A percentile compares a stretch with the other conserved stretches of the same genome.
These are phyloP conservation scores for Troglohyphantes excavatus DNA, from an alignment of 2,888 invertebrate genomes.

Conservation along the genomic window DNA sequence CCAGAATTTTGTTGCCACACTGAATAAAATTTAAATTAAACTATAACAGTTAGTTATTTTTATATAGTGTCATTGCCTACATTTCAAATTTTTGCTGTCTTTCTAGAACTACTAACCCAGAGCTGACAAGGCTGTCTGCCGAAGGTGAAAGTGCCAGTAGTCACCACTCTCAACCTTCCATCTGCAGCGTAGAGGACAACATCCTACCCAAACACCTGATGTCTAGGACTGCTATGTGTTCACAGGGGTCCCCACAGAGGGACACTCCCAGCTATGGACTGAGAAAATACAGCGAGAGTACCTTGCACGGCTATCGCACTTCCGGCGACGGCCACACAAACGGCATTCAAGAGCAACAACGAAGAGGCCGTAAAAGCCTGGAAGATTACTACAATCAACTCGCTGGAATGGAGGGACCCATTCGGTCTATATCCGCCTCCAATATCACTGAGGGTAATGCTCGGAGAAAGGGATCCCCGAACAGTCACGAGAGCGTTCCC, in stretches of 20 bases:
- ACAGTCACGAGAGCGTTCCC: constrained; percentile 66
- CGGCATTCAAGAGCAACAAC: constrained; percentile 57
- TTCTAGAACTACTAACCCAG: constrained; percentile 40
- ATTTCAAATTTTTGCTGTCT: too few relatives aligned
- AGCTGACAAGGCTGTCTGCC: constrained; percentile 56
- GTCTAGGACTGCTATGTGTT: constrained; percentile 14
- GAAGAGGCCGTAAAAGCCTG: constrained; percentile 60
- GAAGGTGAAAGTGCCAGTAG: constrained; percentile 75
- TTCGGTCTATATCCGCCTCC: constrained; percentile 56
- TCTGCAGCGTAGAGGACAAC: constrained; percentile 47
- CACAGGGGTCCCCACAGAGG: constrained; percentile 49
- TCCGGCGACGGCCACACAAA: constrained; percentile 38
- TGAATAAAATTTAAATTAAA: too few relatives aligned
- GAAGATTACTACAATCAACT: constrained; percentile 77
- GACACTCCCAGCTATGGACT: constrained; percentile 45
- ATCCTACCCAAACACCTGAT: constrained; percentile 22
- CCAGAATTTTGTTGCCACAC: too few relatives aligned
- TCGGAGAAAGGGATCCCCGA: constrained; percentile 44
- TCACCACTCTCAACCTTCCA: constrained; percentile 63
- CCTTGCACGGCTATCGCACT: constrained; percentile 16
- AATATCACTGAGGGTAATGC: constrained; percentile 51
- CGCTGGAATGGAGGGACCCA: constrained; percentile 53
- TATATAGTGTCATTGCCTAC: too few relatives aligned
- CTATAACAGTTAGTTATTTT: too few relatives aligned
- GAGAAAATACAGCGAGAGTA: constrained; percentile 55